phyloP scores from a whole-genome alignment of 1,140 invertebrate genomes.

The Steinernema khuongi region DNA sequence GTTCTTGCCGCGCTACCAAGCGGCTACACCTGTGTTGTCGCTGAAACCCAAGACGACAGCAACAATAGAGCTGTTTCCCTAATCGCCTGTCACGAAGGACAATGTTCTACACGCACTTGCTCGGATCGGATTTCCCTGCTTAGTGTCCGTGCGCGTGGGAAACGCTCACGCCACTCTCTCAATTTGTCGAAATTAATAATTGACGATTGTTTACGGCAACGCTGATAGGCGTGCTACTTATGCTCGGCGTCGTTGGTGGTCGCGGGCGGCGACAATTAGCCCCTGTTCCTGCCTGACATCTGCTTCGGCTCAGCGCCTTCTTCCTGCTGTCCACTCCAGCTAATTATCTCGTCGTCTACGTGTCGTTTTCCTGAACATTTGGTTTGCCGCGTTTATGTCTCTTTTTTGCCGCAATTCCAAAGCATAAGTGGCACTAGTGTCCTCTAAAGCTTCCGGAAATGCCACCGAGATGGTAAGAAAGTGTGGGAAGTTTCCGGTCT shows the following conservation, averaged over 20 bases:
- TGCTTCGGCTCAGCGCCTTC: no score
- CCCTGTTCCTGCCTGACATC: not conserved
- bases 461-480: no score
- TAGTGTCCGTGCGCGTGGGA: not conserved
- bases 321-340: no score
- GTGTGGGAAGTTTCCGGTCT: not conserved
- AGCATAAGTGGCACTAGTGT: no score
- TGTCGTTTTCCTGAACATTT: no score
- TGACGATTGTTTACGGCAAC: constrained; percentile 8
- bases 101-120: not conserved
- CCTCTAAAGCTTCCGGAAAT: no score
- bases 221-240: not conserved
- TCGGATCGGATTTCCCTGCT: constrained; percentile 8
- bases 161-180: not conserved
- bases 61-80: constrained; percentile 3
- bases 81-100: not conserved
- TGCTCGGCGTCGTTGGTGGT: not conserved
- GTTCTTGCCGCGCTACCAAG: not conserved
- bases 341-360: no score
- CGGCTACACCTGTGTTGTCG: not conserved
- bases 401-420: no score
- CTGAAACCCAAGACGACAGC: not conserved
- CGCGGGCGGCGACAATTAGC: not conserved
- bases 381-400: no score
- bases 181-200: constrained; percentile 12